Evolutionary conservation across 2,888 invertebrate genomes (phyloP).

Genomic region (Hofmannophila pseudospretella): DNA sequence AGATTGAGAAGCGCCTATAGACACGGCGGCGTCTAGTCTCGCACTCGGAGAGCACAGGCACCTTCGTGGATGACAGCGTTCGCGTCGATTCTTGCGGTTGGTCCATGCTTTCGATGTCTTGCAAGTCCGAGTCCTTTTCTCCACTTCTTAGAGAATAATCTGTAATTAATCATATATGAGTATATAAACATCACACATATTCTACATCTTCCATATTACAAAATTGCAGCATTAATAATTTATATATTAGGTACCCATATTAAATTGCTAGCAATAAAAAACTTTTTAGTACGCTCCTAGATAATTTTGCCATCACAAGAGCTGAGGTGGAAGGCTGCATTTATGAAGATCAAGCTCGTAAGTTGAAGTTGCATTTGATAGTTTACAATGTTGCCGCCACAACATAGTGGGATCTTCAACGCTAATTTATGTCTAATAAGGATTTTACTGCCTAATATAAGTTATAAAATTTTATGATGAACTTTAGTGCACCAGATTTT

Average conservation of each 20-base stretch:
- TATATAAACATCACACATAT: too few species aligned
- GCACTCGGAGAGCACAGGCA: too few species aligned
- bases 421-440: conserved; percentile 56
- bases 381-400: conserved; percentile 30
- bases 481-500: too few species aligned
- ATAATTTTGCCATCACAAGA: conserved; percentile 1
- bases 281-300: conserved; percentile 1
- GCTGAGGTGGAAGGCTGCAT: neutral
- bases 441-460: conserved; percentile 41
- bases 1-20: too few species aligned
- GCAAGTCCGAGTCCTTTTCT: too few species aligned
- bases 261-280: conserved; percentile 1
- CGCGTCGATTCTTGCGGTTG: too few species aligned
- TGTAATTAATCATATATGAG: too few species aligned
- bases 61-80: too few species aligned
- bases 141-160: too few species aligned
- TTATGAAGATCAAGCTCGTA: conserved; percentile 7
- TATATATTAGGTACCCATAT: neutral
- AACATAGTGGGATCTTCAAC: conserved; percentile 31
- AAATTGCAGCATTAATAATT: neutral
- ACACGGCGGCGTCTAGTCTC: too few species aligned
- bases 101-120: too few species aligned
- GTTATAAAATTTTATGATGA: conserved; percentile 42
- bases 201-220: neutral
- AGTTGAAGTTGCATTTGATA: conserved; percentile 21